These are phyloP conservation scores for Gymnobelideus leadbeateri DNA, from an alignment of 2,113 vertebrate genomes.

Conservation along the genomic window DNA sequence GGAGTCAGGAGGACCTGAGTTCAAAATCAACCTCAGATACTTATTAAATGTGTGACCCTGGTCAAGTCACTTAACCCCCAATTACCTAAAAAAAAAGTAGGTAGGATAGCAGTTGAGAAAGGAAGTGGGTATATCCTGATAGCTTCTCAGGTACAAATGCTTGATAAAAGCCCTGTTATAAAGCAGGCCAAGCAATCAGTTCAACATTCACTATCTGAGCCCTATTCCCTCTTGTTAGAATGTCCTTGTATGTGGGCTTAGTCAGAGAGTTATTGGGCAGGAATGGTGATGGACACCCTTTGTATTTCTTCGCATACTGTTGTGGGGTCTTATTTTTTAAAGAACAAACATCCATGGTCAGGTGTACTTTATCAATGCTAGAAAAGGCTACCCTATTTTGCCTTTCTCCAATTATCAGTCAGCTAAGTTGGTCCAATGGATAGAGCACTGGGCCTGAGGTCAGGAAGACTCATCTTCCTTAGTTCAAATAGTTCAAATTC, in stretches of 20 bases:
- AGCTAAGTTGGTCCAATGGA: too few relatives aligned
- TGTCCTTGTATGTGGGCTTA: slow-evolving; percentile 76
- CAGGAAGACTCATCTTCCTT: too few relatives aligned
- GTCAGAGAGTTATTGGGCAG: slow-evolving; percentile 75
- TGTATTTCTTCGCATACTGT: slow-evolving; percentile 42
- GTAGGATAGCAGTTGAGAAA: slow-evolving; percentile 52
- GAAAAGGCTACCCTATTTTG: background rate
- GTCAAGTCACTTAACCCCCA: too few relatives aligned
- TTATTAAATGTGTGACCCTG: too few relatives aligned
- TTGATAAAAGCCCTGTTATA: slow-evolving; percentile 64
- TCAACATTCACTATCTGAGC: slow-evolving; percentile 73
- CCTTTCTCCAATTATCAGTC: slow-evolving; percentile 41
- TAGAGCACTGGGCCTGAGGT: too few relatives aligned
- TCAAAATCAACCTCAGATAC: too few relatives aligned
- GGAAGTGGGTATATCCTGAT: slow-evolving; percentile 75
- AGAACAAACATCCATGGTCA: slow-evolving; percentile 31
- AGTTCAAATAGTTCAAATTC: too few relatives aligned
- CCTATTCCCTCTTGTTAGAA: slow-evolving; percentile 69
- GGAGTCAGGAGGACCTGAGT: too few relatives aligned
- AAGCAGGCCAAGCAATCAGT: slow-evolving; percentile 73
- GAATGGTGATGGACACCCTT: slow-evolving; percentile 64
- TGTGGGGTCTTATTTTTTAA: slow-evolving; percentile 53
- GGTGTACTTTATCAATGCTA: background rate
- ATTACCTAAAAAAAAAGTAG: too few relatives aligned
- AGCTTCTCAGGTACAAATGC: slow-evolving; percentile 72